Base-by-base conservation (phyloP, 2,888 invertebrate species). In the Caenorhabditis sulstoni region DNA sequence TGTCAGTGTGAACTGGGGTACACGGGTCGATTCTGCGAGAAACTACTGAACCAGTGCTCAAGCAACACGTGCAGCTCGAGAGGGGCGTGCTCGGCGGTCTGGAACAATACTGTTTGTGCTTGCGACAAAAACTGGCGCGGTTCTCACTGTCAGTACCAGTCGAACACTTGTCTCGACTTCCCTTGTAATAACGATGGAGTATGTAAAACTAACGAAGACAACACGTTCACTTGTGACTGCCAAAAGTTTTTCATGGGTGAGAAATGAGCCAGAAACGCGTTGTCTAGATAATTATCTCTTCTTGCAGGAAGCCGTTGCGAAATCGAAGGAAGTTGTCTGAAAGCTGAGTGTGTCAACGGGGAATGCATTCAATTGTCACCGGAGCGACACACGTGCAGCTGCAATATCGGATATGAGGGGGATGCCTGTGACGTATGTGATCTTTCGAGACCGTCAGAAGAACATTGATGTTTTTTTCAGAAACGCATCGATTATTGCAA, bases 171-270 rank as follows among this genome's bases (percentile, higher is more conserved):
- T 62, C 59, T 78, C 2, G 52, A 74, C 8, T 79, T 81, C 52
- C 83, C 87, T 0, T 98, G 98, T 91, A 93, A 94, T 76, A 97
- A 97, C 91, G 95, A 95, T 0, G 97, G 96, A 22, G 94, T 94
- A 66, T 98, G 98, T 74, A n/a, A 65, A 39, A 82, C 81, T 18
- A 81, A 79, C 22, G 79, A 73, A n/a, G 71, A 67, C 22, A 66
- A 55, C 45, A 57, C 77, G 4, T 83, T 79, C 37, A 57, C 52
- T 8, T 88, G 88, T 59, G 71, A 80, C 23, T 88, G 89, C 47
- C 86, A 82, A 35, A 82, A 85, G 61, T 84, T 81, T 62, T 86
- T 81, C 57, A 75, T 86, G 64, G 86, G 84, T 82, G 29, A 23
- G 75, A 3, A 3, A 5, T 7, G 4, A 5, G 29, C 7, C 7